These are phyloP conservation scores for Drosophila jambulina DNA, from an alignment of 1,140 invertebrate species.

Conservation along the genomic window DNA sequence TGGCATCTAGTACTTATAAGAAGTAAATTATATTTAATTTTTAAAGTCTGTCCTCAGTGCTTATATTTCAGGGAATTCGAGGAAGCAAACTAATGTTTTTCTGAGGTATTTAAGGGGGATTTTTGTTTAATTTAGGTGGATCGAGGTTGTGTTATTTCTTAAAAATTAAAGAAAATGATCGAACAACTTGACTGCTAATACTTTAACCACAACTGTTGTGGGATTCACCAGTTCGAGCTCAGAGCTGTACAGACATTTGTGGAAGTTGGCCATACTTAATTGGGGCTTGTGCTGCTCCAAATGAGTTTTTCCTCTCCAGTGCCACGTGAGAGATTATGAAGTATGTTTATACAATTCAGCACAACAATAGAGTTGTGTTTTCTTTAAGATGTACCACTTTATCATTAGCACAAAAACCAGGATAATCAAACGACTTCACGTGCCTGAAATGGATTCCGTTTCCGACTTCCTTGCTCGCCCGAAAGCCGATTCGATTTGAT, in stretches of 20 bases:
- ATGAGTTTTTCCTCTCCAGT: conserved; percentile 40
- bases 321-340: conserved; percentile 49
- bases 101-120: neutral
- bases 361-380: conserved; percentile 16
- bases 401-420: conserved; percentile 52
- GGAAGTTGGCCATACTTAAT: conserved; percentile 45
- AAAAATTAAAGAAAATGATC: neutral
- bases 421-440: conserved; percentile 75
- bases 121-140: neutral
- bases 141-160: neutral
- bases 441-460: conserved; percentile 72
- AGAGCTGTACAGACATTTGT: conserved; percentile 26
- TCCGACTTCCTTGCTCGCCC: conserved; percentile 29
- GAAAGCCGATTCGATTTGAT: conserved; percentile 65
- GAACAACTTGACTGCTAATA: neutral
- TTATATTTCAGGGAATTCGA: neutral
- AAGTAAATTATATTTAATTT: neutral
- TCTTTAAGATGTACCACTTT: conserved; percentile 20
- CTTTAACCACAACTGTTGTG: neutral
- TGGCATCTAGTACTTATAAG: neutral
- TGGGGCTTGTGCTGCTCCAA: conserved; percentile 48
- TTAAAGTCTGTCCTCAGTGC: neutral
- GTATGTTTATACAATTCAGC: conserved; percentile 19
- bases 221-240: neutral
- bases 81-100: too few species aligned